A percentile compares a stretch with the other conserved stretches of the same genome.
Conservation (phyloP, 2,888 invertebrate genomes). For the Ganaspis brasiliensis region DNA sequence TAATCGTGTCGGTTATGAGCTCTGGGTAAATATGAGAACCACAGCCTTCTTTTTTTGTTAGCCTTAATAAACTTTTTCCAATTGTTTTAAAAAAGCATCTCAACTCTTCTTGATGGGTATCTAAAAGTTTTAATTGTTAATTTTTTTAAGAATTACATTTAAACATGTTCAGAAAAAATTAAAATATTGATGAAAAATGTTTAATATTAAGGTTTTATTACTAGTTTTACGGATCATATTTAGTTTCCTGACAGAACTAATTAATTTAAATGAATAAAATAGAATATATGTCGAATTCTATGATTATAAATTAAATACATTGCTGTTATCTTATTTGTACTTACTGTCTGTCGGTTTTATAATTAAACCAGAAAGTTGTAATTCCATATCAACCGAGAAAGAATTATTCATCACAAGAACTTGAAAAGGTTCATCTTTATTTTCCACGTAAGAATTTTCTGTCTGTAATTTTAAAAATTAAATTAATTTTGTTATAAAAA, state of each 20-base stretch:
- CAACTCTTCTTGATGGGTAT: constrained; percentile 84
- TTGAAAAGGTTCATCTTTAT: constrained; percentile 79
- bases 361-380: constrained; percentile 85
- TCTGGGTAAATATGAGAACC: constrained; percentile 84
- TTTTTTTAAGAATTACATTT: no score
- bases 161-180: no score
- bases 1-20: constrained; percentile 86
- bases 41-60: constrained; percentile 84
- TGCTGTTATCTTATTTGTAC: neutral
- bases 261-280: no score
- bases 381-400: constrained; percentile 85
- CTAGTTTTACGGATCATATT: no score
- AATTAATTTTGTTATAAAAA: no score
- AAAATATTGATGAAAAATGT: constrained; percentile 4
- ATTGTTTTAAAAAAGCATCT: constrained; percentile 87
- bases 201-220: neutral
- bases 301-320: neutral
- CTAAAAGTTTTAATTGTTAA: no score
- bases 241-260: no score
- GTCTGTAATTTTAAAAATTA: constrained; percentile 61
- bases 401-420: constrained; percentile 82
- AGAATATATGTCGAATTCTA: no score
- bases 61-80: constrained; percentile 86
- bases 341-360: constrained; percentile 31
- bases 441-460: constrained; percentile 74